Evolutionary conservation across 2,888 invertebrate genomes (phyloP).

Genomic region (Netelia inedita): DNA sequence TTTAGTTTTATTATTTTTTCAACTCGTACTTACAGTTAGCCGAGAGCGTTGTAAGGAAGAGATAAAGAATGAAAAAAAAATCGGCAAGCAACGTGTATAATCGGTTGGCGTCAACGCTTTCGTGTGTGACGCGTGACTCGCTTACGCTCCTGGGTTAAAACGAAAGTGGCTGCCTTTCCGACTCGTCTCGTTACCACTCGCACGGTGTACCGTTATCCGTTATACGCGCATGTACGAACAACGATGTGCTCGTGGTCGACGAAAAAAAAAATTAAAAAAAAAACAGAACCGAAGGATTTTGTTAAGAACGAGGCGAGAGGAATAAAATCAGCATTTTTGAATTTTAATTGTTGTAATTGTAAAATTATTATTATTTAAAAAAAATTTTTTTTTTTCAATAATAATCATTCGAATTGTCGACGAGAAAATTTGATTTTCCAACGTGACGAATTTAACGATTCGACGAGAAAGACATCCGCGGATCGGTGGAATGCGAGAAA

Average conservation of each 20-base stretch:
- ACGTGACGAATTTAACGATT: no score
- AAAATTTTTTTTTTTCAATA: no score
- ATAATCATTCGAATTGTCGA: no score
- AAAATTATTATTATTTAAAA: no score
- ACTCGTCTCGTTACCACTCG: constrained; percentile 29
- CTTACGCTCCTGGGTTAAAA: constrained; percentile 69
- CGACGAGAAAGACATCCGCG: neutral
- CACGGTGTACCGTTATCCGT: constrained; percentile 62
- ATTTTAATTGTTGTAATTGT: no score
- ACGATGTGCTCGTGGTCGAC: constrained; percentile 48
- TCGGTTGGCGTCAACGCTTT: constrained; percentile 6
- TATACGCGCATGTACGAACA: constrained; percentile 46
- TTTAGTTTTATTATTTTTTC: no score
- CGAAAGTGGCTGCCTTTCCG: constrained; percentile 68
- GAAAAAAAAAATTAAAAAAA: constrained; percentile 21
- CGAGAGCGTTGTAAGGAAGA: neutral
- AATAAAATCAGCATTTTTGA: neutral
- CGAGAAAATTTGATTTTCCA: no score
- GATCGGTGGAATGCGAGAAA: constrained; percentile 9
- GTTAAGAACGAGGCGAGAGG: neutral
- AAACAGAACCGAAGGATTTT: neutral
- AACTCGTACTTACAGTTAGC: no score
- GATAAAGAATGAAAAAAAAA: neutral
- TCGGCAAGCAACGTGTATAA: neutral
- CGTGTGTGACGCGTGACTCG: constrained; percentile 65